Base-by-base conservation (phyloP, 2,113 vertebrate species). In the Bubo bubo region DNA sequence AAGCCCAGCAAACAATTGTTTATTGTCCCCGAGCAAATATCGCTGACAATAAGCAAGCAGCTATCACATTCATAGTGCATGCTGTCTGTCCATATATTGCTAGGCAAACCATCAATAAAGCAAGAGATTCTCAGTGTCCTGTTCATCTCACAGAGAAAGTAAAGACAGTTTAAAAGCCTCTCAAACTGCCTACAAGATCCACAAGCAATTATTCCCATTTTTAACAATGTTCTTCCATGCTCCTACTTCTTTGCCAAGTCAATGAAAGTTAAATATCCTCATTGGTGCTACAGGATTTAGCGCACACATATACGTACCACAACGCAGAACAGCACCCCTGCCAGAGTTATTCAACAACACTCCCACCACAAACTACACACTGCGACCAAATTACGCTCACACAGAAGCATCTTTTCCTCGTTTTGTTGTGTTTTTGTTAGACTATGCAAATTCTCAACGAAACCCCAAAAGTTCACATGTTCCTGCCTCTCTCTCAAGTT, bases 261-360 rank as follows among this genome's bases (percentile, higher is more conserved):
- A 79, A 26, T 3, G 4, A 9, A 92, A 95, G 91, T 82, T 89
- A 70, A 89, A 85, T 37, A 73, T 50, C 73, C 73, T 37, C 50
- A 47, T 7, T 16, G 32, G 66, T 58, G 41, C 79, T 56, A 16
- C 49, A 49, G 86, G 56, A 88, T 28, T 81, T 66, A 12, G 60
- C 0, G 0, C 50, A 39, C 26, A 39, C 12, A 43, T 11, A 22
- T 3, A 66, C 0, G 0, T 8, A 70, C 35, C 66, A 63, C 66
- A 72, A 8, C 0, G 0, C 37, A 45, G 53, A 88, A 72, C 34
- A 88, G 50, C 49, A 62, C 34, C 1, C 2, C 82, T 68, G 82
- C 72, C 86, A 73, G 37, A 58, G 39, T 91, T 72, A 86, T 16
- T 70, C 70, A 77, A 70, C 64, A 95, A 68, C 34, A 55, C 17